Evolutionary conservation across 2,797 vertebrate genomes (phyloP).

Genomic region (Pristis pectinata): DNA sequence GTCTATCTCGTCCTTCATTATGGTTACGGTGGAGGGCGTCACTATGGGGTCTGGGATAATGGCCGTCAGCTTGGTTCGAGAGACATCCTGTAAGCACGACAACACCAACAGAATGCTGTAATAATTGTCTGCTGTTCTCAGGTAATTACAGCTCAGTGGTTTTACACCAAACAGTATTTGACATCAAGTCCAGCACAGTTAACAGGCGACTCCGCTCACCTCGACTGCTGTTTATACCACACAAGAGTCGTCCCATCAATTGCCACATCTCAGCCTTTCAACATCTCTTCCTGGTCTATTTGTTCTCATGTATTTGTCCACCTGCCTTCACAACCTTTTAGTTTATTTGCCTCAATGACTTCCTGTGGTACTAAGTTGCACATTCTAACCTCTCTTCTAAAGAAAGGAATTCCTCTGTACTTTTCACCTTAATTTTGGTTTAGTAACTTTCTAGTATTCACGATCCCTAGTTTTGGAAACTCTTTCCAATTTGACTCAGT

Average conservation of each 20-base stretch:
- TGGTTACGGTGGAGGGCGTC: conserved; percentile 74
- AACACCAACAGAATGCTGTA: neutral
- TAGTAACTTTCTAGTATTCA: too few species aligned
- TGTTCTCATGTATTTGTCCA: neutral
- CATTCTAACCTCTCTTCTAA: neutral
- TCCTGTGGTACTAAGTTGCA: neutral
- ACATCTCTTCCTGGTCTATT: neutral
- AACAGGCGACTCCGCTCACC: neutral
- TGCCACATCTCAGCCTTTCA: neutral
- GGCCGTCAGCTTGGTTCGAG: conserved; percentile 85
- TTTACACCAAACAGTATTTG: neutral
- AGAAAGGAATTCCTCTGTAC: neutral
- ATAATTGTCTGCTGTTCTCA: neutral
- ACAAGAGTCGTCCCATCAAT: neutral
- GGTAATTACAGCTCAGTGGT: neutral
- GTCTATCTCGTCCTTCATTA: conserved; percentile 88
- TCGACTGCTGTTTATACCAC: neutral
- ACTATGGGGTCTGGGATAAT: conserved; percentile 89
- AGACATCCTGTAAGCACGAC: conserved; percentile 72
- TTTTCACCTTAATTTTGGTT: neutral
- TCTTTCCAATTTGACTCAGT: neutral
- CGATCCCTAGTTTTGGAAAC: neutral
- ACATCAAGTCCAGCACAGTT: neutral
- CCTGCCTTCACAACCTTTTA: neutral
- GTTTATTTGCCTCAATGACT: neutral